Percentiles rank a stretch among this genome's conserved stretches.
These are phyloP conservation scores for Augochlora pura DNA, from an alignment of 1,140 invertebrate species.

Conservation along the genomic window DNA sequence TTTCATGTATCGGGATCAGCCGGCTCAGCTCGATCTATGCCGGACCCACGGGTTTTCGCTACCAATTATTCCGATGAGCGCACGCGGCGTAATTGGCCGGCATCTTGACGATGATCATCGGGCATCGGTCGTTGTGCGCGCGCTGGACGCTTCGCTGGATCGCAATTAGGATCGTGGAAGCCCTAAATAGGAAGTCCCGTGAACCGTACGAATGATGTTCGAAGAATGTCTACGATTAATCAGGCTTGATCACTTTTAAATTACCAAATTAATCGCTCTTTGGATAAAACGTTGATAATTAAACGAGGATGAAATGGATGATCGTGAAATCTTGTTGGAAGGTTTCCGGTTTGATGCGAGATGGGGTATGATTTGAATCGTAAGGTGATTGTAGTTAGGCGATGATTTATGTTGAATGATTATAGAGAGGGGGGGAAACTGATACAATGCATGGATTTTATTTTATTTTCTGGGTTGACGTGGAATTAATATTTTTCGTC, in stretches of 20 bases:
- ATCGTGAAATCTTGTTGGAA: not conserved
- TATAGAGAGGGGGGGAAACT: no score
- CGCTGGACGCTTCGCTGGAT: not conserved
- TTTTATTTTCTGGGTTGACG: no score
- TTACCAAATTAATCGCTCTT: not conserved
- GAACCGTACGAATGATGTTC: no score
- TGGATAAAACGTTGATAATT: not conserved
- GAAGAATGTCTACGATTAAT: no score
- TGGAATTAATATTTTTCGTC: no score
- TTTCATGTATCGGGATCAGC: constrained; percentile 58
- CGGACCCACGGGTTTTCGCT: constrained; percentile 9
- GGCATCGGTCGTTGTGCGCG: not conserved
- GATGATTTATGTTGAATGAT: not conserved
- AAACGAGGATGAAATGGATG: not conserved
- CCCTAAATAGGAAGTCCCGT: not conserved
- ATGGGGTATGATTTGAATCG: not conserved
- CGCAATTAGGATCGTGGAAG: not conserved
- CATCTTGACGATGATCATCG: not conserved
- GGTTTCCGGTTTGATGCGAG: no score
- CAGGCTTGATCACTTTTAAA: no score
- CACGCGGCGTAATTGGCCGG: constrained; percentile 12
- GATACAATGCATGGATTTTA: no score
- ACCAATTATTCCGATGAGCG: constrained; percentile 17
- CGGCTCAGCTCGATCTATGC: constrained; percentile 32
- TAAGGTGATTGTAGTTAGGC: not conserved